A percentile compares a stretch with the other conserved stretches of the same genome.
These are phyloP conservation scores for Papilio machaon DNA, from an alignment of 1,140 invertebrate species.

Conservation along the genomic window DNA sequence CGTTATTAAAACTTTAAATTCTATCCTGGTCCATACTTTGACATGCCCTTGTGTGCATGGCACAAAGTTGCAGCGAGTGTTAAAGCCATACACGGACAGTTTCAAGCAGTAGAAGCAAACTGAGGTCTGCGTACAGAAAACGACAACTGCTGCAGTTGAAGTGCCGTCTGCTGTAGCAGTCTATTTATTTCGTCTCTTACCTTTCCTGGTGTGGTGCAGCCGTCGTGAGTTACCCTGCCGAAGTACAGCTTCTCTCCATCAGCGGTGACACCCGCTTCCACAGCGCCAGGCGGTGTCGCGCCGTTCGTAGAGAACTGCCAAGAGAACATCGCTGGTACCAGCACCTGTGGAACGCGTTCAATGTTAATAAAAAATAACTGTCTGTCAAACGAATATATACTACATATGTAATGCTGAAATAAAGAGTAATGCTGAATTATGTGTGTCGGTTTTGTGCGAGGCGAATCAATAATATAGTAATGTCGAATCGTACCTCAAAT, in stretches of 20 bases:
- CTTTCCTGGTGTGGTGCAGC: slow-evolving; percentile 86
- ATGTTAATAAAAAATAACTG: slow-evolving; percentile 12
- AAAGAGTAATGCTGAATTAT: too few species aligned
- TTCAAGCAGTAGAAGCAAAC: background rate
- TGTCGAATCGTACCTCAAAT: slow-evolving; percentile 83
- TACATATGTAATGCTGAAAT: too few species aligned
- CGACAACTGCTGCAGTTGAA: background rate
- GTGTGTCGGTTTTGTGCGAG: too few species aligned
- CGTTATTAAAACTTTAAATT: too few species aligned
- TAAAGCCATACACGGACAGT: too few species aligned
- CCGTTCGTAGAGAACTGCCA: slow-evolving; percentile 85
- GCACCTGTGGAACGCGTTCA: slow-evolving; percentile 75
- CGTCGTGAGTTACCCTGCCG: slow-evolving; percentile 84
- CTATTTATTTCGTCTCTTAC: slow-evolving; percentile 57
- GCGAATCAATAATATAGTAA: too few species aligned
- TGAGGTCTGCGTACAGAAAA: background rate
- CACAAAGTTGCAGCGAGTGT: too few species aligned
- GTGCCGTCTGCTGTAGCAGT: background rate
- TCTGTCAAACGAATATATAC: background rate
- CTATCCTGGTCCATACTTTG: too few species aligned
- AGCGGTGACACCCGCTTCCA: slow-evolving; percentile 83
- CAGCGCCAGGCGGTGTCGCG: slow-evolving; percentile 83
- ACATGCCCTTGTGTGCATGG: too few species aligned
- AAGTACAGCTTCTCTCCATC: slow-evolving; percentile 86
- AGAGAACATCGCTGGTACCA: slow-evolving; percentile 84